A percentile compares a stretch with the other conserved stretches of the same genome.
phyloP scores from a whole-genome alignment of 1,140 invertebrate genomes.

The Calliopsis andreniformis region DNA sequence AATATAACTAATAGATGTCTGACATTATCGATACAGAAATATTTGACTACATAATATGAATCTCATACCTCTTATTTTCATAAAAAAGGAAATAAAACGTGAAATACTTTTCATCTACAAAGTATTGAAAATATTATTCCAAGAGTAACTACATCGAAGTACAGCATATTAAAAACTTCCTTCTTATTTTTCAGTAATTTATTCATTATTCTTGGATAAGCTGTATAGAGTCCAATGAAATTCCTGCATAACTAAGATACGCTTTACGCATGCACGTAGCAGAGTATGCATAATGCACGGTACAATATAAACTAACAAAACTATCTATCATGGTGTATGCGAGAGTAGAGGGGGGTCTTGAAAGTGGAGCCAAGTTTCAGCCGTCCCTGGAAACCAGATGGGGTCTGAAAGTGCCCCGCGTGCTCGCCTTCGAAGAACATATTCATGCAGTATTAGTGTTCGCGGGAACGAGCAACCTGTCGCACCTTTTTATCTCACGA shows the following conservation, averaged over 20 bases:
- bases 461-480: slow-evolving; percentile 69
- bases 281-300: background rate
- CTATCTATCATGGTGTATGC: background rate
- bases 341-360: slow-evolving; percentile 6
- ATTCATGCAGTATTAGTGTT: slow-evolving; percentile 73
- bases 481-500: slow-evolving; percentile 62
- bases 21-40: no score
- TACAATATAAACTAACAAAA: background rate
- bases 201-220: no score
- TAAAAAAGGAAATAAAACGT: no score
- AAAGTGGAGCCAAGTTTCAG: slow-evolving; percentile 38
- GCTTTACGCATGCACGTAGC: background rate
- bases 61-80: no score
- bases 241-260: background rate
- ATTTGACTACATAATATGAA: no score
- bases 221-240: no score
- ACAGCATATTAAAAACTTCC: no score
- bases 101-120: no score
- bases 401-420: slow-evolving; percentile 74
- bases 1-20: no score
- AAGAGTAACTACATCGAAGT: no score
- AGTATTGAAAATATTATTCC: no score
- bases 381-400: slow-evolving; percentile 60
- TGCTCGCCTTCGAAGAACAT: slow-evolving; percentile 70
- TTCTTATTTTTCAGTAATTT: no score